These are phyloP conservation scores for Monodelphis domestica DNA, from an alignment of 2,797 vertebrate species.

Conservation along the genomic window DNA sequence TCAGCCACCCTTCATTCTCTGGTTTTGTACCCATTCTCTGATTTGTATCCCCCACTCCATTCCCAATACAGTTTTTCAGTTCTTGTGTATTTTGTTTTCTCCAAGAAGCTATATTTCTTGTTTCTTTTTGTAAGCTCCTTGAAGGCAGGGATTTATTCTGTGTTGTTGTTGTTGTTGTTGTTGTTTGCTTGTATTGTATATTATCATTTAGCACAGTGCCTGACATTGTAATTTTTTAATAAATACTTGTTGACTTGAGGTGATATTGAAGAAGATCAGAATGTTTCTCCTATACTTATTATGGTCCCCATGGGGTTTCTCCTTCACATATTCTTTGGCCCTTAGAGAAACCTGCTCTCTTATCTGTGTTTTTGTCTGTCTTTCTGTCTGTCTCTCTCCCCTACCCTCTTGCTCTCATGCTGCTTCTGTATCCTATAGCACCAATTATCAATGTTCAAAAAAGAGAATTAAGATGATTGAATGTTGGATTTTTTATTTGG, in stretches of 20 bases:
- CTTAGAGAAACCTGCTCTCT: neutral
- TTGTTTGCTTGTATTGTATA: constrained; percentile 18
- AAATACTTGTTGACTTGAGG: constrained; percentile 14
- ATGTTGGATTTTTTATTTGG: no score
- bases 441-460: no score
- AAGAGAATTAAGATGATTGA: no score
- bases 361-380: no score
- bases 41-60: neutral
- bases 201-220: neutral
- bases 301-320: neutral
- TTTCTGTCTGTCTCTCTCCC: no score
- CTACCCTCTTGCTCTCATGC: no score
- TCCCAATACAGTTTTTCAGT: neutral
- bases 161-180: no score
- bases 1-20: neutral
- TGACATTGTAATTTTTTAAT: constrained; percentile 5
- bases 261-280: neutral
- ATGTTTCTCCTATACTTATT: neutral
- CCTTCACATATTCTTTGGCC: neutral
- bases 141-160: neutral
- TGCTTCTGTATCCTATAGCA: no score
- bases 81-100: neutral
- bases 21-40: neutral
- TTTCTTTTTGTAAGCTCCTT: neutral
- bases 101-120: neutral